Evolutionary conservation across 2,113 vertebrate species (phyloP), one percentile per base, ranked within the genome.

Genomic region (Mungos mungo): DNA sequence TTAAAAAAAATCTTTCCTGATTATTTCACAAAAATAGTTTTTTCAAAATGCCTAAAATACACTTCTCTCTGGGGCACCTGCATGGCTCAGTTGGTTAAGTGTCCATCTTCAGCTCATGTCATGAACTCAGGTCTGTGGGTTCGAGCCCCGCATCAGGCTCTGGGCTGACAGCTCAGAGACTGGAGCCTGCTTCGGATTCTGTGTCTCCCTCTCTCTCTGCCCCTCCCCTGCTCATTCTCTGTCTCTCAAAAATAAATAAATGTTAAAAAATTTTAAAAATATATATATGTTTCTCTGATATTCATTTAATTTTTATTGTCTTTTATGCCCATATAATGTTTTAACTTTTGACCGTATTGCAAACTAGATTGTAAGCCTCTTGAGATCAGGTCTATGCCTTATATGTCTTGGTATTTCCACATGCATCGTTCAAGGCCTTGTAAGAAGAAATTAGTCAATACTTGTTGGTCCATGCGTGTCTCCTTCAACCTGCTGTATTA

Each of bases 31-130:
- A 85, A 93, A 94, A 76, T 76, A 72, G 13, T 38, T 93, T 54
- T 93, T 54, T 96, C 69, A 89, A 93, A 97, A 95, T 76, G 35
- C 27, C 23, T 92, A 84, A 90, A 96, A 63, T 23, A 63, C 45
- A 27, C 31, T 72, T 92, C 38, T 87, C 33, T 68, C 45, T 47
- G 45, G 45, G 45, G 45, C 45, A 47, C 45, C 45, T 47, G 45
- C 8, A 2, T 47, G 45, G 45, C 45, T 47, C 45, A 47, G 45
- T 10, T 47, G 45, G 45, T 47, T 47, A 47, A 47, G 45, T 10
- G 45, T 47, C 45, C 10, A 2, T 47, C 10, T 47, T 47, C 45
- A 47, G 45, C 45, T 47, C 45, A 47, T 8, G 45, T 47, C 45
- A 47, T 47, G 45, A 47, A 47, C 45, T 47, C 45, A 10, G 45